Base-by-base conservation (phyloP, 2,888 invertebrate species). In the Fragum sueziense region DNA sequence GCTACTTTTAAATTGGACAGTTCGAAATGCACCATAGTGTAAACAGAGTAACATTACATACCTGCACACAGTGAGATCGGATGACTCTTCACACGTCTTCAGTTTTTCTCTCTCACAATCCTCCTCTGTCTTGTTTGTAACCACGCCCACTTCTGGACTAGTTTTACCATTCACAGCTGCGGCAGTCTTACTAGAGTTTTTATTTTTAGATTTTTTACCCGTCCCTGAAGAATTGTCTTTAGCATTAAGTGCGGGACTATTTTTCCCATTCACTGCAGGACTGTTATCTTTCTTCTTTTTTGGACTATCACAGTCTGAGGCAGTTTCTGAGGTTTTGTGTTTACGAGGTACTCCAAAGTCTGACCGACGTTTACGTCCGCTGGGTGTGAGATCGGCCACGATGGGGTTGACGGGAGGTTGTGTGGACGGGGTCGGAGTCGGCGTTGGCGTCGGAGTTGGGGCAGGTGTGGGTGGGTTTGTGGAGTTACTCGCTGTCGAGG, bases 41-140 rank as follows among this genome's bases (percentile, higher is more conserved):
- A n/a, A n/a, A n/a, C n/a, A n/a, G n/a, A n/a, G n/a, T n/a, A n/a
- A n/a, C n/a, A n/a, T 11, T 52, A 72, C 62, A 74, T 85, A 89
- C 89, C 88, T 89, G 85, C 89, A 90, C 41, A 87, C 82, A 52
- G 87, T 83, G 79, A 91, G 86, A 65, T 91, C 89, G 33, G 81
- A 73, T 2, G 84, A 86, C 72, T 81, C 85, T 62, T 83, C 85
- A 20, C 75, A 86, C 11, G 76, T 57, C 71, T 87, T 89, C 75
- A 87, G 85, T 61, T 80, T 76, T 69, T 87, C 87, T 67, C 87
- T 86, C 72, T 87, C 83, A 54, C 41, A 68, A n/a, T 34, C n/a
- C 47, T 52, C 67, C 14, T 72, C 73, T 9, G 29, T 14, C 33
- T 52, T 70, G 67, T 68, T 61, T 25, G 51, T 29, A 27, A 6